Percentiles rank a stretch among this genome's conserved stretches.
Evolutionary conservation across 1,140 invertebrate genomes (phyloP).

Genomic region (Popillia japonica): DNA sequence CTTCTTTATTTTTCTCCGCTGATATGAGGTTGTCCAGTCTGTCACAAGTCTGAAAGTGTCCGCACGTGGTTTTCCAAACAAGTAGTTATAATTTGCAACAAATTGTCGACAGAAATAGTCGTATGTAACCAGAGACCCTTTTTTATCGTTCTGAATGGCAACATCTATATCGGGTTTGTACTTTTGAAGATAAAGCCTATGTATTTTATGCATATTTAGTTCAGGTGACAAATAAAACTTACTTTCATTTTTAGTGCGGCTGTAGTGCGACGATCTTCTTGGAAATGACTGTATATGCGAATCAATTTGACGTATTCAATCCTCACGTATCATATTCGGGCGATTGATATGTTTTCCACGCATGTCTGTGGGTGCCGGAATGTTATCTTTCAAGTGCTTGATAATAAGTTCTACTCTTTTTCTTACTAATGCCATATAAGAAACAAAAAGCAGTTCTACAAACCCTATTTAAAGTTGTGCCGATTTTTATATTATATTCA

Average conservation of each 20-base stretch:
- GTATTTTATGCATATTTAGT: slow-evolving; percentile 42
- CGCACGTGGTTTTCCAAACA: slow-evolving; percentile 41
- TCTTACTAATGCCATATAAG: slow-evolving; percentile 36
- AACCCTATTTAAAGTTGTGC: slow-evolving; percentile 35
- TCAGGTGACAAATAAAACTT: slow-evolving; percentile 44
- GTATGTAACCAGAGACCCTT: slow-evolving; percentile 42
- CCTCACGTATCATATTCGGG: slow-evolving; percentile 35
- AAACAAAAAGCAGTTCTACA: slow-evolving; percentile 40
- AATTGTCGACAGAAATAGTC: slow-evolving; percentile 45
- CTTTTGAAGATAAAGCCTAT: slow-evolving; percentile 42
- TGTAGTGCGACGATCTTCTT: slow-evolving; percentile 41
- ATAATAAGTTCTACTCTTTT: slow-evolving; percentile 39
- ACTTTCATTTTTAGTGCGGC: slow-evolving; percentile 43
- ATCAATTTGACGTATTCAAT: slow-evolving; percentile 39
- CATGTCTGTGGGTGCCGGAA: slow-evolving; percentile 22
- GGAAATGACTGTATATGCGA: slow-evolving; percentile 39
- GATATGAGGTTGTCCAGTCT: slow-evolving; percentile 44
- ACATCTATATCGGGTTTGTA: slow-evolving; percentile 42
- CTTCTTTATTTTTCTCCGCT: slow-evolving; percentile 36
- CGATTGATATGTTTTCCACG: slow-evolving; percentile 36
- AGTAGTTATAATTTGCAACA: slow-evolving; percentile 40
- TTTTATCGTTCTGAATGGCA: slow-evolving; percentile 30
- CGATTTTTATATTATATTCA: slow-evolving; percentile 41
- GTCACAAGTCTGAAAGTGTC: slow-evolving; percentile 45
- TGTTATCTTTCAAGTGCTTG: slow-evolving; percentile 34